Percentiles rank a stretch among this genome's conserved stretches.
phyloP scores from a whole-genome alignment of 2,797 vertebrate genomes.

The Smutsia temminckii region DNA sequence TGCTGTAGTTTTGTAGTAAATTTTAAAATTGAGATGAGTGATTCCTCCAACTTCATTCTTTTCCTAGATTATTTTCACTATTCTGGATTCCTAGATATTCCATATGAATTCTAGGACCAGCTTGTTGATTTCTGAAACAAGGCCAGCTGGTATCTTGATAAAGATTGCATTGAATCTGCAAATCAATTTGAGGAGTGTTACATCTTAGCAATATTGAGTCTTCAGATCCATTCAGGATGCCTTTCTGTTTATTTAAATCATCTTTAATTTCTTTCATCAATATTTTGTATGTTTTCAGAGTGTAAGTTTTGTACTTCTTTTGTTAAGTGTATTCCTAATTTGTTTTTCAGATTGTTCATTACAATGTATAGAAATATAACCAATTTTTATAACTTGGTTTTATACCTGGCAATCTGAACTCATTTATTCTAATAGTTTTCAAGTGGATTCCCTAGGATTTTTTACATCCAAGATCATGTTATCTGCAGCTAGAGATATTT shows the following conservation, averaged over 20 bases:
- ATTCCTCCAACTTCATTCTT: background rate
- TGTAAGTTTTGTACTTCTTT: background rate
- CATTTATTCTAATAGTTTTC: background rate
- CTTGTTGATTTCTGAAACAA: background rate
- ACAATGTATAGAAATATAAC: background rate
- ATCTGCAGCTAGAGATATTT: background rate
- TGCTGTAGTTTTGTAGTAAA: background rate
- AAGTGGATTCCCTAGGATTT: background rate
- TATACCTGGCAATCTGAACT: background rate
- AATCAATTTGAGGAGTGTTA: background rate
- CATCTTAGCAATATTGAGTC: background rate
- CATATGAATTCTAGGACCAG: background rate
- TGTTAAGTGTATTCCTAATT: background rate
- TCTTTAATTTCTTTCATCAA: background rate
- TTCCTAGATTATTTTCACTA: background rate
- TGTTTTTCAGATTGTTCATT: background rate
- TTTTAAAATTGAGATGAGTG: background rate
- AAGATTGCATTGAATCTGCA: background rate
- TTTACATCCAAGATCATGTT: background rate
- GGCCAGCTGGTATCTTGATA: background rate
- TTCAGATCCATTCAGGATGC: background rate
- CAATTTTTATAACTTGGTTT: background rate
- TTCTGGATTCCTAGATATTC: background rate
- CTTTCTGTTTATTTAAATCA: background rate
- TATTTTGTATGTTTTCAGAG: background rate